Conservation (phyloP, 2,797 vertebrate species). For the Diceros bicornis region DNA sequence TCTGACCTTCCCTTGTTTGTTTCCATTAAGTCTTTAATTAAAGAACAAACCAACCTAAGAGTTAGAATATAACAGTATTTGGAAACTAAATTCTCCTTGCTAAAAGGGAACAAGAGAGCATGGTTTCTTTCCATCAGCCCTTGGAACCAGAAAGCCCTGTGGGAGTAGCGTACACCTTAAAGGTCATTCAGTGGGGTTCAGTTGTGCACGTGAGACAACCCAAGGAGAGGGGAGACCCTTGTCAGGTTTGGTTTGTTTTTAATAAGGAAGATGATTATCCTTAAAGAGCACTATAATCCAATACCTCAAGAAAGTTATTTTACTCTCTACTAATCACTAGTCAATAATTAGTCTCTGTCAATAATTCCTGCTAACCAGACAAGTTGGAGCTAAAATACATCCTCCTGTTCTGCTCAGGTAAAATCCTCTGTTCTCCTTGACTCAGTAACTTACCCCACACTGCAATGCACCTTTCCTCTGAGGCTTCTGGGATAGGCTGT, state of each 20-base stretch:
- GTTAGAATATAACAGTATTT: slow-evolving; percentile 12
- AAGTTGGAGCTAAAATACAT: not conserved
- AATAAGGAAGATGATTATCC: not conserved
- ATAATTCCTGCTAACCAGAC: slow-evolving; percentile 21
- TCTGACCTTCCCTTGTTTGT: not conserved
- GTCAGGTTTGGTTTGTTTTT: slow-evolving; percentile 35
- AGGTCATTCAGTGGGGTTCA: not conserved
- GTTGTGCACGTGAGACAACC: not conserved
- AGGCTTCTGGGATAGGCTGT: slow-evolving; percentile 14
- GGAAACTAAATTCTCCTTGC: slow-evolving; percentile 7
- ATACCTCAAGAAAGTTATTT: slow-evolving; percentile 10
- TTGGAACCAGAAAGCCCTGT: not conserved
- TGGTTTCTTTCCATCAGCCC: not conserved
- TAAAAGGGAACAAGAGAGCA: not conserved
- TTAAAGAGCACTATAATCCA: not conserved
- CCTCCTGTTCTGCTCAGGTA: not conserved
- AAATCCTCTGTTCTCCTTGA: not conserved
- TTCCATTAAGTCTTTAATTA: slow-evolving; percentile 10
- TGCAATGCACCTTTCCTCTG: not conserved
- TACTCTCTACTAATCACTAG: not conserved
- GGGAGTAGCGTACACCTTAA: not conserved
- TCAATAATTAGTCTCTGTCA: slow-evolving; percentile 2
- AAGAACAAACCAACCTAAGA: not conserved
- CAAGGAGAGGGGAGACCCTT: not conserved
- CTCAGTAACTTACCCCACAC: not conserved